Percentiles rank a stretch among this genome's conserved stretches.
phyloP scores from a whole-genome alignment of 2,113 vertebrate genomes.

The Callipepla californica region DNA sequence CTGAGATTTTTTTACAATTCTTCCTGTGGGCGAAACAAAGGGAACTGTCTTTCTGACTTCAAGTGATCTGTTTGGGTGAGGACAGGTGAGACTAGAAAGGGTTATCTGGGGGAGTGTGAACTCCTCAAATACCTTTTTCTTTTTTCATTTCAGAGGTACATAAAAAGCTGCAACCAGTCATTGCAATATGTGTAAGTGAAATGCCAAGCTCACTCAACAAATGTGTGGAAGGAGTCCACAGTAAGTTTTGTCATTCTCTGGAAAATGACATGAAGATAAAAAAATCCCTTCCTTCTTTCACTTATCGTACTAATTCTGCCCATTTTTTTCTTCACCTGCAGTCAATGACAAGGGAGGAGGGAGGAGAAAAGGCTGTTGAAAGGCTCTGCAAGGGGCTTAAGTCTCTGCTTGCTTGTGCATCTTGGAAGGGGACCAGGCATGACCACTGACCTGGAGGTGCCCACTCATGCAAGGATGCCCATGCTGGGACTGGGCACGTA shows the following conservation, averaged over 20 bases:
- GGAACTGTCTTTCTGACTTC: background rate
- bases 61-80: background rate
- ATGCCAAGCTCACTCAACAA: fast-evolving
- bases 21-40: background rate
- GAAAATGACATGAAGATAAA: background rate
- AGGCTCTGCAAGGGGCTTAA: background rate
- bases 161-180: background rate
- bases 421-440: fast-evolving
- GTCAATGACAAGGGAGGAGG: background rate
- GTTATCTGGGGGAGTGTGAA: background rate
- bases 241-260: background rate
- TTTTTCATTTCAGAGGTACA: background rate
- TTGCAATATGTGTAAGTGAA: background rate
- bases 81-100: background rate
- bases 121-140: background rate
- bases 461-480: background rate
- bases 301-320: background rate
- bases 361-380: background rate
- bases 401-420: fast-evolving
- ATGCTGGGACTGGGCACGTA: slow-evolving; percentile 17
- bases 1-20: background rate
- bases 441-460: background rate
- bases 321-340: fast-evolving
- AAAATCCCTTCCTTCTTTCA: background rate
- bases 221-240: background rate